phyloP scores from a whole-genome alignment of 2,797 vertebrate genomes.

The Momotus momota region DNA sequence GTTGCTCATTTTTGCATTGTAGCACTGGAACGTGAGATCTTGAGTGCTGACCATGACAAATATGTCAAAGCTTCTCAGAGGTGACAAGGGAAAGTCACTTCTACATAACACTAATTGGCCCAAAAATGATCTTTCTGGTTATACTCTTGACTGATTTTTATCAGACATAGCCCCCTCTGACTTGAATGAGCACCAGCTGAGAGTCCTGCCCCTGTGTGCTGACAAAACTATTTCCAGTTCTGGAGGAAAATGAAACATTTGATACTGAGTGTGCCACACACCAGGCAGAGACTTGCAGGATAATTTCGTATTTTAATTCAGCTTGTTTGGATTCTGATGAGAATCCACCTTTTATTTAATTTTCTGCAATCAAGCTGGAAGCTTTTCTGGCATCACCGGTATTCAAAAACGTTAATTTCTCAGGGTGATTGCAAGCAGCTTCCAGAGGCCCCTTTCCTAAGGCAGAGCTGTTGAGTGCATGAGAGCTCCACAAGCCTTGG shows the following conservation, averaged over 20 bases:
- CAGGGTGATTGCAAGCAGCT: background rate
- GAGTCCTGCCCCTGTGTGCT: background rate
- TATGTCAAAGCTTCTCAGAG: background rate
- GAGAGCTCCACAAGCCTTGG: background rate
- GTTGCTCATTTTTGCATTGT: background rate
- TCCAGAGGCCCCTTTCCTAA: background rate
- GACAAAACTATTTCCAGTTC: background rate
- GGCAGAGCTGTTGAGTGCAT: background rate
- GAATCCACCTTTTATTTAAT: conserved; percentile 16
- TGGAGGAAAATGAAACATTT: background rate
- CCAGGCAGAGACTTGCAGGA: background rate
- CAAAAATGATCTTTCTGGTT: background rate
- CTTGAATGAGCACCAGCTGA: background rate
- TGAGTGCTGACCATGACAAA: background rate
- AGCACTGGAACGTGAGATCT: background rate
- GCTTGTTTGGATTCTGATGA: background rate
- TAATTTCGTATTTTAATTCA: background rate
- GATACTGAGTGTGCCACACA: background rate
- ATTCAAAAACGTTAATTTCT: background rate
- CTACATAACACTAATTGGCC: background rate
- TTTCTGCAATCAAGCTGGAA: background rate
- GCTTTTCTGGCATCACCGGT: background rate
- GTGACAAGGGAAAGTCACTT: background rate
- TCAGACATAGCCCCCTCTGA: background rate
- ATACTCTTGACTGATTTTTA: background rate